Evolutionary conservation across 2,113 vertebrate species (phyloP), one percentile per base, ranked within the genome.

Genomic region (Pangasianodon gigas): DNA sequence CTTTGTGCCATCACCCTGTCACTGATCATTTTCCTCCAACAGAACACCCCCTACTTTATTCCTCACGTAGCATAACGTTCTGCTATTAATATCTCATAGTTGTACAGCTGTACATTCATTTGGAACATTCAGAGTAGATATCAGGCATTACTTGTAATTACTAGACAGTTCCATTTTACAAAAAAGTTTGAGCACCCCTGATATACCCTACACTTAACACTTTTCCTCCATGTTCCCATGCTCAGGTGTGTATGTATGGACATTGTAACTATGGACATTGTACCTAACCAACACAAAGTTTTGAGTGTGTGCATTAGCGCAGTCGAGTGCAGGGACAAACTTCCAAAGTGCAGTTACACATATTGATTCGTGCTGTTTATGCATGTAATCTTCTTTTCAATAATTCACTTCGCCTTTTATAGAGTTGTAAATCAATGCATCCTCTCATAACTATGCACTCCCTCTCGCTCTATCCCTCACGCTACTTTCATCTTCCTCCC

Each of bases 281-380:
- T 24, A 3, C 37, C 19, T 75, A 75, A 41, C 32, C 7, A 2
- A 18, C 32, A 32, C 67, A 37, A 37, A 74, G 74, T 77, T 77
- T 37, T 1, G 32, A 60, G 32, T 5, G 6, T 29, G 71, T 48
- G 58, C 84, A 90, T 82, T 83, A 90, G 86, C 44, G 41, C 74
- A 75, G 87, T 56, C 87, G 69, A 74, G 91, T 77, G 88, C 48
- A 82, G 81, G 84, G 37, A 52, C 87, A 41, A 84, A 89, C 90
- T 93, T 92, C 91, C 92, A 93, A 89, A 94, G 90, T 90, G 90
- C 91, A 92, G 87, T 92, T 94, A 92, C 81, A 90, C 69, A 85
- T 94, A 95, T 95, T 95, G 95, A 96, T 95, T 95, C 88, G 89
- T 92, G 89, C 91, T 93, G 93, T 95, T 95, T 95, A 94, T 95